Percentiles rank a stretch among this genome's conserved stretches.
phyloP scores from a whole-genome alignment of 2,888 invertebrate species.

The Cryptocephalus moraei region DNA sequence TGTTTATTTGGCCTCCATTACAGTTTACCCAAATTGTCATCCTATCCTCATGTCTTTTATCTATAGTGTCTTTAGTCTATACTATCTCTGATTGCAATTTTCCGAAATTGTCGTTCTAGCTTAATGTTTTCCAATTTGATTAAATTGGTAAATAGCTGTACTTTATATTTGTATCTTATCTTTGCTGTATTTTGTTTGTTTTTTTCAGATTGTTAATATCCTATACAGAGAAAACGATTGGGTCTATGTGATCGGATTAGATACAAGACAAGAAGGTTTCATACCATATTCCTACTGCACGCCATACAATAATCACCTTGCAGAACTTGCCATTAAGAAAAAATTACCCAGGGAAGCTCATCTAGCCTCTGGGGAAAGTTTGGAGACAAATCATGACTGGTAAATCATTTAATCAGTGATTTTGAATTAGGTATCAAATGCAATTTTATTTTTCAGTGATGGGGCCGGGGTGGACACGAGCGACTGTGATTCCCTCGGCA shows the following conservation, averaged over 20 bases:
- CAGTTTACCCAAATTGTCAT: too few species aligned
- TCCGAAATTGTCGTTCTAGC: too few species aligned
- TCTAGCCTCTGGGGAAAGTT: slow-evolving; percentile 44
- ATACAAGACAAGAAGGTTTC: slow-evolving; percentile 84
- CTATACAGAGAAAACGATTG: slow-evolving; percentile 93
- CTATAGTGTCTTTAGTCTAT: too few species aligned
- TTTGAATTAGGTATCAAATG: neutral
- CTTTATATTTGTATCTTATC: too few species aligned
- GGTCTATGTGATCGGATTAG: slow-evolving; percentile 91
- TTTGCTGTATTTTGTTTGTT: too few species aligned
- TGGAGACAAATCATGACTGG: slow-evolving; percentile 51
- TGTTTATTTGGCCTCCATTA: too few species aligned
- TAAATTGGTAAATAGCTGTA: too few species aligned
- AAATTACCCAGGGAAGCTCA: slow-evolving; percentile 66
- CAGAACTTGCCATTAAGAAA: slow-evolving; percentile 75
- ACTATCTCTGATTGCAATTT: too few species aligned
- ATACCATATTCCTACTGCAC: slow-evolving; percentile 92
- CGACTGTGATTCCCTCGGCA: slow-evolving; percentile 51
- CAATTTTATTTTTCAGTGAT: slow-evolving; percentile 20
- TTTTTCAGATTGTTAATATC: slow-evolving; percentile 70
- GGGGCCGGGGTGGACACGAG: slow-evolving; percentile 43
- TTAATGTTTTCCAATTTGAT: too few species aligned
- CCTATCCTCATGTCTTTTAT: too few species aligned
- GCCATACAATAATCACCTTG: slow-evolving; percentile 67
- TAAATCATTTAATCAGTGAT: slow-evolving; percentile 12